Conservation (phyloP, 2,113 vertebrate genomes). For the Mobula birostris region DNA sequence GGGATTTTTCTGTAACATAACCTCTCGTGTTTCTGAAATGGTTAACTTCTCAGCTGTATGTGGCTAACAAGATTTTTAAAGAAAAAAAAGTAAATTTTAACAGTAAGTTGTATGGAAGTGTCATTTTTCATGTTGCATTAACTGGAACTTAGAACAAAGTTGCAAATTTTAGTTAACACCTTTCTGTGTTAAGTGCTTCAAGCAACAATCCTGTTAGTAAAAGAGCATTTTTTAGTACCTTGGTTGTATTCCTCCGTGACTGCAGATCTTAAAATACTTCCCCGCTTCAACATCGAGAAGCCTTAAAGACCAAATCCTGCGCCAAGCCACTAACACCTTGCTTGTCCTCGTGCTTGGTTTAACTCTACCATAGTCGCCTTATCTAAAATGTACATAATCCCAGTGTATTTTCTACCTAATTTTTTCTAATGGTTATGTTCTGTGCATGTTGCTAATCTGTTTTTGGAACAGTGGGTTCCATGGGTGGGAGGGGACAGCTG, state of each 20-base stretch:
- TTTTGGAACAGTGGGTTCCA: neutral
- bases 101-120: neutral
- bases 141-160: neutral
- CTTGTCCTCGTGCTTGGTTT: constrained; percentile 13
- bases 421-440: constrained; percentile 22
- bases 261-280: neutral
- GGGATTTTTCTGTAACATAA: constrained; percentile 16
- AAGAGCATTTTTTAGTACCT: constrained; percentile 13
- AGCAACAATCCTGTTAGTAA: neutral
- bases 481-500: neutral
- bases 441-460: constrained; percentile 20
- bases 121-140: neutral
- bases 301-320: constrained; percentile 23
- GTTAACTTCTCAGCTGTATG: neutral
- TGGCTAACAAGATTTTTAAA: neutral
- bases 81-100: neutral
- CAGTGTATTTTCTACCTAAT: constrained; percentile 35
- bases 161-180: neutral
- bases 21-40: constrained; percentile 20
- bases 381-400: constrained; percentile 36
- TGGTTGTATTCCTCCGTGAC: neutral
- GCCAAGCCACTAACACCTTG: neutral
- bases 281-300: constrained; percentile 17
- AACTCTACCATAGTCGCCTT: constrained; percentile 33
- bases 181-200: neutral